A percentile compares a stretch with the other conserved stretches of the same genome.
These are phyloP conservation scores for Manduca sexta DNA, from an alignment of 1,140 invertebrate genomes.

Conservation along the genomic window DNA sequence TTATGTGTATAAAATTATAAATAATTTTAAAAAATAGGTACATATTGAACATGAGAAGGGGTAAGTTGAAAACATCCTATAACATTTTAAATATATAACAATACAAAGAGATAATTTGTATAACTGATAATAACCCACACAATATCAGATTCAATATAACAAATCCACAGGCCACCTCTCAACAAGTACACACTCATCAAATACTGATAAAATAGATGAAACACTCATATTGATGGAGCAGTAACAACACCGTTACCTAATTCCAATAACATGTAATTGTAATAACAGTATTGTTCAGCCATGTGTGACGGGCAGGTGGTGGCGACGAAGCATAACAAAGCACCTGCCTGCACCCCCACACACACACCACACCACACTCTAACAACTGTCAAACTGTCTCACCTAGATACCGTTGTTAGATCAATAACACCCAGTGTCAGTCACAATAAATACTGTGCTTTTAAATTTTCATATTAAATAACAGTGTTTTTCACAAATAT, in stretches of 20 bases:
- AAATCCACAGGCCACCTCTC: too few species aligned
- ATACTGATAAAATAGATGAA: not conserved
- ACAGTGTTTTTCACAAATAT: slow-evolving; percentile 29
- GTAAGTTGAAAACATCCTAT: too few species aligned
- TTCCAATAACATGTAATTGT: slow-evolving; percentile 7
- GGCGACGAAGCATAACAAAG: slow-evolving; percentile 41
- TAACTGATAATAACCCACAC: too few species aligned
- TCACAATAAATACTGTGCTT: slow-evolving; percentile 30
- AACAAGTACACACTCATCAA: too few species aligned
- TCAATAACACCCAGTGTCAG: slow-evolving; percentile 53
- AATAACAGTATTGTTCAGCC: slow-evolving; percentile 41
- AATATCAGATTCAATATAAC: too few species aligned
- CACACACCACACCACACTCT: slow-evolving; percentile 27
- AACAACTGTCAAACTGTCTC: slow-evolving; percentile 28
- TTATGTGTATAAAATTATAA: too few species aligned
- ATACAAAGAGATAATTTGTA: too few species aligned
- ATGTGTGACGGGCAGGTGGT: slow-evolving; percentile 57
- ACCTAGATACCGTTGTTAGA: slow-evolving; percentile 61
- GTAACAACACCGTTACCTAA: not conserved
- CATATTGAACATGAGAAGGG: too few species aligned
- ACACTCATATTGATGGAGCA: not conserved
- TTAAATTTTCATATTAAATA: not conserved
- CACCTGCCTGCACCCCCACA: slow-evolving; percentile 59
- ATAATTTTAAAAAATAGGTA: too few species aligned
- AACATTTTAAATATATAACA: too few species aligned